Conservation (phyloP, 2,113 vertebrate genomes). For the Phycodurus eques region DNA sequence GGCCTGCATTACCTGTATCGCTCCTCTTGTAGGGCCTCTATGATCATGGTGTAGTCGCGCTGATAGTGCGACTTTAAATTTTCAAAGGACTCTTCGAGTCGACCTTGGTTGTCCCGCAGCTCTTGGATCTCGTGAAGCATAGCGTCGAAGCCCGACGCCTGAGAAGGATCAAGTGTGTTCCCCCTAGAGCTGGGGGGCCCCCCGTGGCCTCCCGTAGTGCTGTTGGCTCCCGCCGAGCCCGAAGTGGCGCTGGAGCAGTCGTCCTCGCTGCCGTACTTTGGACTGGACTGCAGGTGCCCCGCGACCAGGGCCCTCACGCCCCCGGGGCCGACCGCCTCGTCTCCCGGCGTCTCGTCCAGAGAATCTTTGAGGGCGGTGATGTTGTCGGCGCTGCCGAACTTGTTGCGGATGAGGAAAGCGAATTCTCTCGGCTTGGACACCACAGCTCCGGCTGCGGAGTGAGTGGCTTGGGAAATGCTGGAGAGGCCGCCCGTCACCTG, state of each 20-base stretch:
- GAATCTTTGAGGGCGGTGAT: slow-evolving; percentile 89
- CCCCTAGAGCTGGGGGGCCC: slow-evolving; percentile 87
- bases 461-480: slow-evolving; percentile 93
- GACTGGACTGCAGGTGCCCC: slow-evolving; percentile 87
- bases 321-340: slow-evolving; percentile 71
- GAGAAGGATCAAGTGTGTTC: slow-evolving; percentile 85
- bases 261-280: slow-evolving; percentile 95
- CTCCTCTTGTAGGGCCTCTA: slow-evolving; percentile 93
- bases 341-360: slow-evolving; percentile 85
- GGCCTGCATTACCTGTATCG: slow-evolving; percentile 80
- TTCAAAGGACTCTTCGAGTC: slow-evolving; percentile 92
- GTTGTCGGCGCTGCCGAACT: slow-evolving; percentile 96
- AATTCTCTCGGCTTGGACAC: slow-evolving; percentile 94
- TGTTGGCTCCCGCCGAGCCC: slow-evolving; percentile 91
- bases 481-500: slow-evolving; percentile 93
- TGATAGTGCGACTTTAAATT: slow-evolving; percentile 90
- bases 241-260: slow-evolving; percentile 96
- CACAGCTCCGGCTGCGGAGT: slow-evolving; percentile 92
- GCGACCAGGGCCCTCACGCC: slow-evolving; percentile 78
- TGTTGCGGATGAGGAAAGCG: slow-evolving; percentile 88
- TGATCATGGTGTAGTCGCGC: slow-evolving; percentile 89
- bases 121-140: slow-evolving; percentile 93
- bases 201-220: slow-evolving; percentile 84
- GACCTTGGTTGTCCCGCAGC: slow-evolving; percentile 85
- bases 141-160: slow-evolving; percentile 85